These are phyloP conservation scores for Chiroxiphia lanceolata DNA, from an alignment of 2,797 vertebrate genomes.

Conservation along the genomic window DNA sequence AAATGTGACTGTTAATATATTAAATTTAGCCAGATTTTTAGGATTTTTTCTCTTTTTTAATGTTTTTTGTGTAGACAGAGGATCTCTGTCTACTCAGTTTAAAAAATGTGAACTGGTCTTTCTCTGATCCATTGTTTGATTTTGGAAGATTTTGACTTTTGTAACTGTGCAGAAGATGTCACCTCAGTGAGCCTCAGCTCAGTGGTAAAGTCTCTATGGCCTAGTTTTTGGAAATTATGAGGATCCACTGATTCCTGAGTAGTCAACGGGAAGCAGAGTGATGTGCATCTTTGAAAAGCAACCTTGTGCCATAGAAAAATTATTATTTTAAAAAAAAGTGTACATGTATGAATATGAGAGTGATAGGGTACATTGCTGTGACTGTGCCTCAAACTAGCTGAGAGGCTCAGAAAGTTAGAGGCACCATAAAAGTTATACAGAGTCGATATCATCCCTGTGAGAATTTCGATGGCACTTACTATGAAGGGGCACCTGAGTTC, in stretches of 20 bases:
- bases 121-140: not conserved
- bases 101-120: not conserved
- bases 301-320: not conserved
- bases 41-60: not conserved
- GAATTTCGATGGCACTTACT: not conserved
- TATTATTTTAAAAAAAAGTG: not conserved
- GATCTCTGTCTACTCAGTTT: not conserved
- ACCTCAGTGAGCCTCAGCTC: not conserved
- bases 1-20: not conserved
- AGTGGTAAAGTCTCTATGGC: not conserved
- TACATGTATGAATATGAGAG: not conserved
- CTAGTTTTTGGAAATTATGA: not conserved
- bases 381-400: rapidly evolving
- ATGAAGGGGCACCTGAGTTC: not conserved
- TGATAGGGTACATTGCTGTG: not conserved
- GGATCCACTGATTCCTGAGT: not conserved
- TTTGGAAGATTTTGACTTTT: not conserved
- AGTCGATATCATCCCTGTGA: not conserved
- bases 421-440: not conserved
- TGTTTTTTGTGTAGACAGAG: not conserved
- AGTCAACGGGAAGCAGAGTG: not conserved
- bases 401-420: not conserved
- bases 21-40: not conserved
- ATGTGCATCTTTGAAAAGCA: not conserved
- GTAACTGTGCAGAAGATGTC: not conserved